Evolutionary conservation across 1,140 invertebrate genomes (phyloP), one percentile per base, ranked within the genome.

Genomic region (Potamilus streckersoni): DNA sequence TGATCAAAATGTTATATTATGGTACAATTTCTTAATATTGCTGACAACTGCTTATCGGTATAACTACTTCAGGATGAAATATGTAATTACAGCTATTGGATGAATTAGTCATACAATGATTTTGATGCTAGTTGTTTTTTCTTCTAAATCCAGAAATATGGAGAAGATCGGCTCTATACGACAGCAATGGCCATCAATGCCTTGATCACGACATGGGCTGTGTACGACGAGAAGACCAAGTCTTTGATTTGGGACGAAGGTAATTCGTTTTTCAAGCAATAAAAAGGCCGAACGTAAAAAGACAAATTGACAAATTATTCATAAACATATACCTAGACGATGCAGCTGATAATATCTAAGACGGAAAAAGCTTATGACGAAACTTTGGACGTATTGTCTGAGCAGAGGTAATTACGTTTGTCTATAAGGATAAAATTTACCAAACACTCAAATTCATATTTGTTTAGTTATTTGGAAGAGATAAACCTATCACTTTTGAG

Each of bases 111-210:
- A 57, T 2, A 14, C 4, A 23, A 23, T 23, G 23, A 23, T 23
- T 23, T 1, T 23, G 23, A 23, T 23, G 23, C 23, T 23, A 23
- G 23, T 23, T 23, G 23, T 23, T 23, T 23, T 23, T 2, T 61
- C n/a, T 65, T 65, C 13, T 62, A 38, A 8, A 62, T 69, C 27
- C n/a, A 85, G 80, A 58, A 80, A 11, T 77, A 74, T 17, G 83
- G 81, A 12, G 84, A 87, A 67, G 86, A 87, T 71, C 73, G 84
- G 14, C 61, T 87, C 6, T 87, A 86, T 74, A 82, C 84, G 2
- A 86, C 86, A 31, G 76, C 82, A 6, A 80, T 86, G 79, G 84
- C 83, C 5, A 76, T 83, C n/a, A 87, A 85, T 67, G 79, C 82
- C 57, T 60, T 87, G 15, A 73, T 86, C 14, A 64, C 73, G 4